phyloP scores from a whole-genome alignment of 2,797 vertebrate species.

The Novumbra hubbsi region DNA sequence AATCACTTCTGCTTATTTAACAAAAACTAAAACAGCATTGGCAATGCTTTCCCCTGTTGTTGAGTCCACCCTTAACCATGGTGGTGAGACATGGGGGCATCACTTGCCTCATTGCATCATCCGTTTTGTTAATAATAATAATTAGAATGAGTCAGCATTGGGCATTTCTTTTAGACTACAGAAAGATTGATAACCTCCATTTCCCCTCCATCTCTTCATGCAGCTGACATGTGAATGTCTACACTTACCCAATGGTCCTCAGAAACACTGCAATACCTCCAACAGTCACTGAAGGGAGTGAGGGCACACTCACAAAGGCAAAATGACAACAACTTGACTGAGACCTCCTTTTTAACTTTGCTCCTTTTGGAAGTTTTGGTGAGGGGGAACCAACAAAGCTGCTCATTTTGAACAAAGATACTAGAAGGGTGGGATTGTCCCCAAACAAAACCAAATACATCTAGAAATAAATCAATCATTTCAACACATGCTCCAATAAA shows the following conservation, averaged over 20 bases:
- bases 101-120: conserved; percentile 1
- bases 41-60: too few species aligned
- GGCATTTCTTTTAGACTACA: background rate
- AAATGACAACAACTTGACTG: conserved; percentile 13
- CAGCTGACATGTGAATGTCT: background rate
- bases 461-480: conserved; percentile 32
- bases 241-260: background rate
- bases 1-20: too few species aligned
- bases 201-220: background rate
- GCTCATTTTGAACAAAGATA: conserved; percentile 13
- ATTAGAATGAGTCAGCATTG: background rate
- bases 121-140: background rate
- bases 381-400: conserved; percentile 7
- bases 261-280: background rate
- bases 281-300: background rate
- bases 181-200: too few species aligned
- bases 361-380: conserved; percentile 14
- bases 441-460: conserved; percentile 19
- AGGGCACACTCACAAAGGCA: conserved; percentile 16
- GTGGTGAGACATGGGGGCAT: background rate
- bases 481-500: conserved; percentile 36
- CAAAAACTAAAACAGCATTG: too few species aligned
- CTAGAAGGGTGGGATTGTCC: background rate
- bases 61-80: too few species aligned
- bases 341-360: conserved; percentile 2